Conservation (phyloP, 2,797 vertebrate species). For the Orestias chungarensis region DNA sequence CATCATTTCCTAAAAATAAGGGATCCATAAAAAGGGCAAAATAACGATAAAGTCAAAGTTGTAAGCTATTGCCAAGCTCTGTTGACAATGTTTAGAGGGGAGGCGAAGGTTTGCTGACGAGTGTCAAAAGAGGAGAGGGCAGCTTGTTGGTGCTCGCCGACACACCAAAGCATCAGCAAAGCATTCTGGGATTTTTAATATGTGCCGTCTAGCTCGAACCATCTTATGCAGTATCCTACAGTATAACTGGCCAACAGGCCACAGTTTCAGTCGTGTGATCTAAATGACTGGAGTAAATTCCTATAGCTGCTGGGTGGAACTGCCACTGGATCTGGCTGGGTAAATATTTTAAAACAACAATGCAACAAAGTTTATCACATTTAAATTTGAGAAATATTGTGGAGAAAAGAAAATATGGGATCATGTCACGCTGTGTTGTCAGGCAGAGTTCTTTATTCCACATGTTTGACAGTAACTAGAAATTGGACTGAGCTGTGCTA, state of each 20-base stretch:
- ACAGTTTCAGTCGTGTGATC: too few species aligned
- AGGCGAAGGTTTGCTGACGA: neutral
- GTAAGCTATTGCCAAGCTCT: too few species aligned
- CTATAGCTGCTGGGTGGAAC: too few species aligned
- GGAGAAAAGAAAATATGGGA: neutral
- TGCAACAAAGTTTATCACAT: too few species aligned
- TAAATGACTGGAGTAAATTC: too few species aligned
- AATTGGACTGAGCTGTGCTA: too few species aligned
- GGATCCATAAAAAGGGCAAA: neutral
- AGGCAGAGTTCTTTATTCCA: neutral
- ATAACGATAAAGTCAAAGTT: neutral
- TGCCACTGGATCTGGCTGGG: too few species aligned
- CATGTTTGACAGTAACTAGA: neutral
- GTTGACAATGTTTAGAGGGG: too few species aligned
- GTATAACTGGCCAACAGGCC: too few species aligned
- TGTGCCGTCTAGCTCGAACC: neutral
- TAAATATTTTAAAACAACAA: too few species aligned
- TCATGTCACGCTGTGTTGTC: neutral
- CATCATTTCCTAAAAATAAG: neutral
- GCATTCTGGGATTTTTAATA: neutral
- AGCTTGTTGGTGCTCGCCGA: neutral
- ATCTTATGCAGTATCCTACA: too few species aligned
- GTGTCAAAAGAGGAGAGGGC: neutral
- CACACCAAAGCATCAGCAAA: neutral
- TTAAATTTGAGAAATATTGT: neutral